Base-by-base conservation (phyloP, 2,888 invertebrate genomes). In the Hartigia nigra region DNA sequence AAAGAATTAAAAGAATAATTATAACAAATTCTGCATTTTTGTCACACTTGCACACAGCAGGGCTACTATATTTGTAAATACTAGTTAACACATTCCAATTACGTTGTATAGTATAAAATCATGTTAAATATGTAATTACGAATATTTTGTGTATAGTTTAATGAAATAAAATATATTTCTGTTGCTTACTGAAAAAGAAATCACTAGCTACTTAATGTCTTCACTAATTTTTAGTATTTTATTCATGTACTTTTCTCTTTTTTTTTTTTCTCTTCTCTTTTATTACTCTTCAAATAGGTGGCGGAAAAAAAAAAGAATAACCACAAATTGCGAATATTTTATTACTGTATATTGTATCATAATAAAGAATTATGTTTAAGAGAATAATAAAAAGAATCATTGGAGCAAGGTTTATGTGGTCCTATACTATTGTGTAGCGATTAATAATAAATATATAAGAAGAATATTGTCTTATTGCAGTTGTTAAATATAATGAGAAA, bases 11-110 rank as follows among this genome's bases (percentile, higher is more conserved):
- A 76, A 77, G 76, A 81, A 80, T 32, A 78, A 78, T 81, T 82
- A 80, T 76, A 81, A 75, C 85, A 87, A 88, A 55, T 55, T 91
- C 88, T 90, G 91, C 91, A 91, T 91, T 91, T 87, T 86, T 86
- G 86, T 85, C 87, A 89, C 88, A 89, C 89, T 91, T 91, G 90
- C 91, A 91, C 90, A 88, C 82, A 82, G 91, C 90, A 90, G 90
- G 89, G 91, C 91, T 91, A 90, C 87, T 89, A 86, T 83, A 86
- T 82, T 87, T 91, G 91, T 91, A 91, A 89, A 91, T 91, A 91
- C 87, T 91, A 91, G 91, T 90, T 91, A 91, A 91, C 90, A 91
- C 91, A 91, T 91, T 91, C 91, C 91, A 91, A 89, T 91, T 91
- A 91, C 83, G 89, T 91, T 91, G 91, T 91, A 91, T 90, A 91